Base-by-base conservation (phyloP, 2,888 invertebrate genomes). In the Drosophila neoperkinsi region DNA sequence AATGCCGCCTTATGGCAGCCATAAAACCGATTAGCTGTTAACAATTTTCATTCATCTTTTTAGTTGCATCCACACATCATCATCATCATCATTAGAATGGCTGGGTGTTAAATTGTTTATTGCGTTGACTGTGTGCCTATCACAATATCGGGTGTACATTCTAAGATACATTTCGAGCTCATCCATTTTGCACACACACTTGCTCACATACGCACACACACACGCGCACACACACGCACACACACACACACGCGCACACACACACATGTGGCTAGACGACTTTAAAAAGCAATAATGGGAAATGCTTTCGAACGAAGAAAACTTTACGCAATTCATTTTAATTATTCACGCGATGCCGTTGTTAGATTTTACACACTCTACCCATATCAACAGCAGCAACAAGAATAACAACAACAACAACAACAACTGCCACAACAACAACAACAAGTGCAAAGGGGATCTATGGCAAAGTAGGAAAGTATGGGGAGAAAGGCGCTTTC, bases 251-350 rank as follows among this genome's bases (percentile, higher is more conserved):
- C 50, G 28, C 18, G 1, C 18, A 18, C 33, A 46, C 55, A 18
- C 34, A 51, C 41, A 51, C 41, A 41, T 67, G 56, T 67, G 71
- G 53, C 67, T 46, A 73, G 74, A 69, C 49, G 75, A 75, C 77
- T 88, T 86, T 83, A 88, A 87, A 88, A 88, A 82, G 80, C 86
- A 74, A 88, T 86, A 88, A 84, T 82, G 74, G 52, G 67, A 59
- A 68, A 74, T 74, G 67, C 77, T 76, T 61, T 71, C 52, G 46
- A 59, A 11, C 46, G 57, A 28, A 66, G 59, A 73, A 79, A 77
- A 77, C 74, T 74, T 74, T 57, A 56, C 74, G 79, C 87, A 81
- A 87, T 87, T 88, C 77, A 84, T 87, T 87, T 88, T 88, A 88
- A 87, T 87, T 87, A 87, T 87, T 88, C 89, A 87, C 87, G 87